A percentile compares a stretch with the other conserved stretches of the same genome.
phyloP scores from a whole-genome alignment of 1,140 invertebrate genomes.

The Tribolium madens region DNA sequence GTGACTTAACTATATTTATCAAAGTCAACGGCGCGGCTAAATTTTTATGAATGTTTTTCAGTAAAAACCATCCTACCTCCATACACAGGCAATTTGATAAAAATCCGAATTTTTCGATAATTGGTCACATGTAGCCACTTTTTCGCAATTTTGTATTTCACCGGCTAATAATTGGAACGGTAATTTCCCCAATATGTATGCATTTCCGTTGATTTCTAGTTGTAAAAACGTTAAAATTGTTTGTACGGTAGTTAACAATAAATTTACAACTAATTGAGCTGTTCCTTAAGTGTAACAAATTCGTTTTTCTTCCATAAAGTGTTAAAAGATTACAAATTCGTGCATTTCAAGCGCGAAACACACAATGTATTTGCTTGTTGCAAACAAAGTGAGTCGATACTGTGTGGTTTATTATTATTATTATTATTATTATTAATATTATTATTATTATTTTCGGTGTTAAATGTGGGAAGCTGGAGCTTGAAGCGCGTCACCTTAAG shows the following conservation, averaged over 20 bases:
- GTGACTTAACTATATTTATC: conserved; percentile 36
- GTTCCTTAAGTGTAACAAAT: conserved; percentile 30
- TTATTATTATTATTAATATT: no score
- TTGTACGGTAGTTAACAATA: conserved; percentile 6
- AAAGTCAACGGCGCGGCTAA: conserved; percentile 20
- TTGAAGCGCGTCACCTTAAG: conserved; percentile 11
- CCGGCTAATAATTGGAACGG: conserved; percentile 18
- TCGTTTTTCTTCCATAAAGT: conserved; percentile 20
- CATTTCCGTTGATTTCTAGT: conserved; percentile 18
- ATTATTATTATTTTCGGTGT: not conserved
- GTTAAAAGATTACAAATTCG: conserved; percentile 26
- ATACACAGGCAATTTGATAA: no score
- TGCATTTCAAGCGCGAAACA: not conserved
- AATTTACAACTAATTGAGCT: conserved; percentile 18
- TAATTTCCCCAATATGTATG: conserved; percentile 22
- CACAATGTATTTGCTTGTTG: not conserved
- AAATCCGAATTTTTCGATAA: conserved; percentile 8
- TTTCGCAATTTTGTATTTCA: not conserved
- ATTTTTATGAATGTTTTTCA: conserved; percentile 1
- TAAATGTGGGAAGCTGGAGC: conserved; percentile 11
- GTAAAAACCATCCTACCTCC: not conserved
- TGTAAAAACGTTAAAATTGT: conserved; percentile 17
- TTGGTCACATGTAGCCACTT: conserved; percentile 11
- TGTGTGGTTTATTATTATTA: no score
- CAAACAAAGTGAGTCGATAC: no score